A percentile compares a stretch with the other conserved stretches of the same genome.
Conservation (phyloP, 2,113 vertebrate genomes). For the Poeciliopsis turrubarensis region DNA sequence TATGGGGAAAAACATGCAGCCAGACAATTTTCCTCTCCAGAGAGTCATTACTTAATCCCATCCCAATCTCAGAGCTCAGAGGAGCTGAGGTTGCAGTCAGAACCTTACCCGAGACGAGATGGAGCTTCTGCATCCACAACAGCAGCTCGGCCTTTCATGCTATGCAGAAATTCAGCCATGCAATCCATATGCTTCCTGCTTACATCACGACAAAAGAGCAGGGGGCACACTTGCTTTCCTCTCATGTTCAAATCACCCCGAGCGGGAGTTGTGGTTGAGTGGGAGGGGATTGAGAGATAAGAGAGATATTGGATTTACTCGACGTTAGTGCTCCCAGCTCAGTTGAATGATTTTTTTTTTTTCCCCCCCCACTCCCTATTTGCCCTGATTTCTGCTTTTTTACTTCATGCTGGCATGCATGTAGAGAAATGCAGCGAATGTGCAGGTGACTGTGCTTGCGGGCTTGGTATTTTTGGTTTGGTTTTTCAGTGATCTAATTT, state of each 20-base stretch:
- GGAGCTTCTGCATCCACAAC: constrained; percentile 39
- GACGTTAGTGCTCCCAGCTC: constrained; percentile 58
- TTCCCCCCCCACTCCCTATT: constrained; percentile 18
- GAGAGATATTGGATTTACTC: constrained; percentile 74
- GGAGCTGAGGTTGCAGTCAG: constrained; percentile 13
- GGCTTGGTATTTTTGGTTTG: constrained; percentile 65
- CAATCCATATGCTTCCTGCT: constrained; percentile 54
- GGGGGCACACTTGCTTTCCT: constrained; percentile 38
- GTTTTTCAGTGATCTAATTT: constrained; percentile 74
- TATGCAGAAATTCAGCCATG: constrained; percentile 43
- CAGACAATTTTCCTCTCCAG: constrained; percentile 12
- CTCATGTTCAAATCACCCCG: constrained; percentile 63
- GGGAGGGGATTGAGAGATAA: constrained; percentile 77
- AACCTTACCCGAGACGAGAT: constrained; percentile 23
- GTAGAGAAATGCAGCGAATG: constrained; percentile 50
- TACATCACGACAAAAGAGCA: constrained; percentile 40
- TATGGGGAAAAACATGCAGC: constrained; percentile 1
- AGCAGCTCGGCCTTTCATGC: constrained; percentile 26
- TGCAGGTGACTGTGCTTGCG: constrained; percentile 67
- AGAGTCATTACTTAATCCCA: constrained; percentile 7
- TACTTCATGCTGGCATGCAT: constrained; percentile 50
- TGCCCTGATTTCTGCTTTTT: constrained; percentile 66
- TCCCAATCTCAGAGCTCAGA: constrained; percentile 18
- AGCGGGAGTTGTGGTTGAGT: constrained; percentile 83
- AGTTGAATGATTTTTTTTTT: constrained; percentile 51